Percentiles rank a stretch among this genome's conserved stretches.
Evolutionary conservation across 2,113 vertebrate genomes (phyloP).

Genomic region (Turdus rufiventris): DNA sequence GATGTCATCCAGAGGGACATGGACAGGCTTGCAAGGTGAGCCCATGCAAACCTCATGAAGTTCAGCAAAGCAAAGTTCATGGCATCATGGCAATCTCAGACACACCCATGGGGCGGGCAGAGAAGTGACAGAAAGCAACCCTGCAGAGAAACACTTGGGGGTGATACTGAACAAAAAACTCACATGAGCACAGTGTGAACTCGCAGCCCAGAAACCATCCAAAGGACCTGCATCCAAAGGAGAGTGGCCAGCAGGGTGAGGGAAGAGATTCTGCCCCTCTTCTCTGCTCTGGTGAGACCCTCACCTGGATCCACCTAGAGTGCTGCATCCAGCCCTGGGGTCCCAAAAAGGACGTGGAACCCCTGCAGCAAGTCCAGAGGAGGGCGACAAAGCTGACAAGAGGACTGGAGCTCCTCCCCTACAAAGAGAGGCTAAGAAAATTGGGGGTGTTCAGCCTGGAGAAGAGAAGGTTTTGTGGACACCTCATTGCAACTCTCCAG

Average conservation of each 20-base stretch:
- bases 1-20: background rate
- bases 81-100: background rate
- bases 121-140: background rate
- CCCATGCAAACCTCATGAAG: background rate
- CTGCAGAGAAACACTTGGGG: background rate
- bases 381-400: background rate
- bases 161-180: rapidly evolving
- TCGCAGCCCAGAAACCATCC: background rate
- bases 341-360: background rate
- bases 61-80: background rate
- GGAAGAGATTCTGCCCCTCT: background rate
- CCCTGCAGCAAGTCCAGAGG: background rate
- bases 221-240: background rate
- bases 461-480: background rate
- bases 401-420: background rate
- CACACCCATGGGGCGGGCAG: background rate
- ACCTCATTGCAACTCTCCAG: background rate
- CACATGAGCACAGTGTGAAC: rapidly evolving
- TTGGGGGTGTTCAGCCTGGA: background rate
- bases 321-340: background rate
- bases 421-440: background rate
- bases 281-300: background rate
- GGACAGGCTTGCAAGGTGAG: background rate
- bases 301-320: background rate
- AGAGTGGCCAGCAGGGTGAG: background rate